A percentile compares a stretch with the other conserved stretches of the same genome.
Evolutionary conservation across 2,888 invertebrate genomes (phyloP).

Genomic region (Drosophila hawaiiensis): DNA sequence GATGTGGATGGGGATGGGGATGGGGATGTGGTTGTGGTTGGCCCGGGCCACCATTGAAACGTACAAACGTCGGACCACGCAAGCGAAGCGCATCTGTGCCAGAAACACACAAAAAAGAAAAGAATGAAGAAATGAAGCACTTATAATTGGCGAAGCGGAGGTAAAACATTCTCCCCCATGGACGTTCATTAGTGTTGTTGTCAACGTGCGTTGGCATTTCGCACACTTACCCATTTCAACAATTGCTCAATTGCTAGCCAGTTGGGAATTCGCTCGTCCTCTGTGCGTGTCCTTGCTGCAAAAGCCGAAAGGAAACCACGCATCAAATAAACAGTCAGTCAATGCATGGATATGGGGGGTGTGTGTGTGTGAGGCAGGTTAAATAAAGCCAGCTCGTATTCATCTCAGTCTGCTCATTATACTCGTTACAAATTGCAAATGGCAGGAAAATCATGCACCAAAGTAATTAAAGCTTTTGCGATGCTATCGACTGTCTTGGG

Average conservation of each 20-base stretch:
- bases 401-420: conserved; percentile 55
- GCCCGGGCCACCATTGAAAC: conserved; percentile 83
- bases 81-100: conserved; percentile 86
- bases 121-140: conserved; percentile 14
- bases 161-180: conserved; percentile 26
- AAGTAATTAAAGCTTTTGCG: conserved; percentile 73
- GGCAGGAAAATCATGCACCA: conserved; percentile 78
- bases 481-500: conserved; percentile 57
- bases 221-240: conserved; percentile 69
- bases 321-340: conserved; percentile 42
- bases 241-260: conserved; percentile 69
- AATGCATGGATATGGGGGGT: neutral
- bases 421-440: conserved; percentile 69
- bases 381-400: conserved; percentile 41
- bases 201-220: conserved; percentile 8
- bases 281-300: conserved; percentile 53
- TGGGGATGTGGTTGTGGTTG: conserved; percentile 34
- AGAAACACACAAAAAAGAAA: neutral
- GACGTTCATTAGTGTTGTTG: conserved; percentile 38
- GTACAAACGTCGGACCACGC: conserved; percentile 89
- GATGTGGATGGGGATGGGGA: conserved; percentile 14
- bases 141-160: conserved; percentile 5
- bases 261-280: conserved; percentile 56
- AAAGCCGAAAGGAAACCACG: conserved; percentile 39
- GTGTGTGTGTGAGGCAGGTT: conserved; percentile 32